Base-by-base conservation (phyloP, 2,113 vertebrate species). In the Nothocercus julius region DNA sequence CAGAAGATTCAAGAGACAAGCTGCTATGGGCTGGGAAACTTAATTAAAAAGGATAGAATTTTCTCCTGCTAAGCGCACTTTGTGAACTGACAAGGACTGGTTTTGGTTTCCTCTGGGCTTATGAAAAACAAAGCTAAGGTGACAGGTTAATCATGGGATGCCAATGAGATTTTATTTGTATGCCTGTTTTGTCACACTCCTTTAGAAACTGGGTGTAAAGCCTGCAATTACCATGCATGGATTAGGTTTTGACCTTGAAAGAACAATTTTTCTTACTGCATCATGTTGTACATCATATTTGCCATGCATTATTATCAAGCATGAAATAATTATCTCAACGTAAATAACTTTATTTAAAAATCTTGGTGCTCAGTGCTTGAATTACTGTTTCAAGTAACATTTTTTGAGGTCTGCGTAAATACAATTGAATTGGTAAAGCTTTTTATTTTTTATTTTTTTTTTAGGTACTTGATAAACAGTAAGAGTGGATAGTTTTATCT, bases 141-240 rank as follows among this genome's bases (percentile, higher is more conserved):
- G 76, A 81, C 62, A 91, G 81, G 56, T 95, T 94, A 86, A 92
- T 93, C 89, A 79, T 20, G 38, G 42, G 25, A 51, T 81, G 80
- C 54, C 93, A 86, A 32, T 34, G 61, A 72, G 36, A 80, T 42
- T 67, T 59, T 66, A 7, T 66, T 87, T 88, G 72, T 72, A 3
- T 4, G n/a, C 53, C 85, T 24, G 3, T n/a, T 11, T 49, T 94
- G 85, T 61, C 61, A 38, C 2, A 42, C 49, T 77, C 6, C 42
- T 90, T 88, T 49, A 87, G 79, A 70, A 87, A 64, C 0, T 1
- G 24, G 17, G 42, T 72, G 24, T 16, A 42, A 75, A 91, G 76
- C 56, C 87, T 81, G 13, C 45, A 83, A 74, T 90, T 94, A 90
- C 34, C 9, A 24, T 2, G 8, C 67, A 87, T 70, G 69, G 25